phyloP scores from a whole-genome alignment of 2,113 vertebrate species.

The Rhabdornis inornatus region DNA sequence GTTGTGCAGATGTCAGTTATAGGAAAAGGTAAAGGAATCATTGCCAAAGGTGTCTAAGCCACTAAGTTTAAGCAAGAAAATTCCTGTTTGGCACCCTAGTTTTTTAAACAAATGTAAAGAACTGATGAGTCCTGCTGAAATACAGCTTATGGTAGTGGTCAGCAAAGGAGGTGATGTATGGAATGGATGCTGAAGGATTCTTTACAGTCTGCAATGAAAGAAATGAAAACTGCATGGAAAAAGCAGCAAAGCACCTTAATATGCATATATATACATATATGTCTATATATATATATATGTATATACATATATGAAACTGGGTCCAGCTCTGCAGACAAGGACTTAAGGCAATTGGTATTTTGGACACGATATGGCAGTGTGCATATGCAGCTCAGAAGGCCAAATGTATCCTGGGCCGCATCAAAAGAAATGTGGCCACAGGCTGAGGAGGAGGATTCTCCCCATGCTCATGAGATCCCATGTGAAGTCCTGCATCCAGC shows the following conservation, averaged over 20 bases:
- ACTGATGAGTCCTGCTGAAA: neutral
- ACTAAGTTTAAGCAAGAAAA: neutral
- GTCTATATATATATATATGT: too few species aligned
- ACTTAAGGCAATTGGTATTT: neutral
- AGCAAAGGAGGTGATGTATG: neutral
- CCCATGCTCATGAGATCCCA: neutral
- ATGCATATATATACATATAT: too few species aligned
- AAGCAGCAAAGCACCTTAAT: neutral
- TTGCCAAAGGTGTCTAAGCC: neutral
- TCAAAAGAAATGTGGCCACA: neutral
- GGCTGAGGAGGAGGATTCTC: neutral
- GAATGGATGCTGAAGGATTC: neutral
- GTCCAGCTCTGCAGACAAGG: neutral
- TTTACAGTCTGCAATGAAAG: neutral
- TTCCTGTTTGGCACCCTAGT: neutral
- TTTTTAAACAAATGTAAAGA: neutral
- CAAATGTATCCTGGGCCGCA: fast-evolving
- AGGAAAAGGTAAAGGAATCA: neutral
- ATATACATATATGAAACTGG: neutral
- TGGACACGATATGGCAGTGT: neutral
- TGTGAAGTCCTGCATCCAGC: neutral
- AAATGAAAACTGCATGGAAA: neutral
- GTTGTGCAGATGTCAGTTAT: neutral
- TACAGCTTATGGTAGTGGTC: neutral
- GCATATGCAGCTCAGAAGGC: neutral